phyloP scores from a whole-genome alignment of 1,140 invertebrate genomes.

The Diploscapter pachys region DNA sequence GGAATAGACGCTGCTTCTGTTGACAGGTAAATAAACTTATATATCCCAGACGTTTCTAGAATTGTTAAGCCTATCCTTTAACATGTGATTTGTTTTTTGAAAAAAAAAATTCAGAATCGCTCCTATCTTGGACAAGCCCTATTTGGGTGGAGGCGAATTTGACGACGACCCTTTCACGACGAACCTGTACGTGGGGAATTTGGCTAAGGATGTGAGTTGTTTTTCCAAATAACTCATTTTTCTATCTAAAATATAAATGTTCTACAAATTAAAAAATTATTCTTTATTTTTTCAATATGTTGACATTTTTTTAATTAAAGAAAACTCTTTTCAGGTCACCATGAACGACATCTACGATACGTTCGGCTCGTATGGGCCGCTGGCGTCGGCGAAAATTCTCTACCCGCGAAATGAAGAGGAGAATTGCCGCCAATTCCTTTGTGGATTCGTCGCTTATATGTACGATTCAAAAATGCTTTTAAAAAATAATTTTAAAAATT shows the following conservation, averaged over 20 bases:
- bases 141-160: slow-evolving; percentile 69
- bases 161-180: slow-evolving; percentile 95
- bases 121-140: slow-evolving; percentile 54
- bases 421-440: slow-evolving; percentile 85
- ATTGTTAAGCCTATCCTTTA: too few relatives aligned
- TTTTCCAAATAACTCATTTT: slow-evolving; percentile 5
- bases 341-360: slow-evolving; percentile 95
- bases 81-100: too few relatives aligned
- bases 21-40: slow-evolving; percentile 32
- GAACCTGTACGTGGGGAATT: slow-evolving; percentile 93
- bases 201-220: slow-evolving; percentile 81
- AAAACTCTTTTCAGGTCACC: slow-evolving; percentile 71
- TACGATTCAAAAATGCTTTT: slow-evolving; percentile 61
- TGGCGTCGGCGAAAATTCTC: slow-evolving; percentile 99
- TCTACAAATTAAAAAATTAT: too few relatives aligned
- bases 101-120: slow-evolving; percentile 19
- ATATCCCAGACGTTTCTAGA: too few relatives aligned
- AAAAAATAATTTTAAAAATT: background rate
- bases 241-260: too few relatives aligned
- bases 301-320: too few relatives aligned
- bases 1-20: slow-evolving; percentile 48
- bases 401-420: slow-evolving; percentile 99
- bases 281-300: too few relatives aligned
- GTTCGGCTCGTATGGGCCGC: slow-evolving; percentile 91
- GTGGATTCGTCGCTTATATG: slow-evolving; percentile 99